A percentile compares a stretch with the other conserved stretches of the same genome.
These are phyloP conservation scores for Psettodes erumei DNA, from an alignment of 2,113 vertebrate genomes.

Conservation along the genomic window DNA sequence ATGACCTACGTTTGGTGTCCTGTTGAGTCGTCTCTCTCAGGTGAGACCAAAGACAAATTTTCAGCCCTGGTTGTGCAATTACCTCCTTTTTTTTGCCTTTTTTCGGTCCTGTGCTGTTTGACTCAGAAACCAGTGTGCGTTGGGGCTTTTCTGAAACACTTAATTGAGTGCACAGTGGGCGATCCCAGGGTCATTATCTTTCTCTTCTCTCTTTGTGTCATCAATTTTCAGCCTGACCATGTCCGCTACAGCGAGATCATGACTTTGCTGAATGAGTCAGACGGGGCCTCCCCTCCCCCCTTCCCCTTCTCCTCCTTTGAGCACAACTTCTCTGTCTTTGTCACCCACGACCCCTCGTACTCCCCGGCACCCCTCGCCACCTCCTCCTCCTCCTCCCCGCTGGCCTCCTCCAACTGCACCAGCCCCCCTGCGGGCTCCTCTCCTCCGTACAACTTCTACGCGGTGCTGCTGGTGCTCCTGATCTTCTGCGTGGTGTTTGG, in stretches of 20 bases:
- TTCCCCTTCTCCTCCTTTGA: slow-evolving; percentile 35
- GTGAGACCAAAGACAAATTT: slow-evolving; percentile 7
- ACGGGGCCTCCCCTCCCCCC: slow-evolving; percentile 24
- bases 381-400: slow-evolving; percentile 32
- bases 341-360: slow-evolving; percentile 49
- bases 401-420: slow-evolving; percentile 73
- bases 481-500: slow-evolving; percentile 87
- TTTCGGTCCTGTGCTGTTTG: not conserved
- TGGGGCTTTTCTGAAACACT: slow-evolving; percentile 2
- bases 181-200: slow-evolving; percentile 14
- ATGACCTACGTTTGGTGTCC: not conserved
- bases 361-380: slow-evolving; percentile 41
- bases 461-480: slow-evolving; percentile 80
- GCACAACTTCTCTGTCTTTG: slow-evolving; percentile 54
- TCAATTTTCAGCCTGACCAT: slow-evolving; percentile 54
- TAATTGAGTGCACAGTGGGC: not conserved
- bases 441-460: slow-evolving; percentile 83
- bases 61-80: not conserved
- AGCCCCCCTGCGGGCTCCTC: slow-evolving; percentile 47
- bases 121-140: not conserved
- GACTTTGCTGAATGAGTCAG: slow-evolving; percentile 70
- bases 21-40: not conserved
- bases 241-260: slow-evolving; percentile 65
- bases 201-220: slow-evolving; percentile 41
- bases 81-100: not conserved